Evolutionary conservation across 2,113 vertebrate genomes (phyloP).

Genomic region (Globicephala melas): DNA sequence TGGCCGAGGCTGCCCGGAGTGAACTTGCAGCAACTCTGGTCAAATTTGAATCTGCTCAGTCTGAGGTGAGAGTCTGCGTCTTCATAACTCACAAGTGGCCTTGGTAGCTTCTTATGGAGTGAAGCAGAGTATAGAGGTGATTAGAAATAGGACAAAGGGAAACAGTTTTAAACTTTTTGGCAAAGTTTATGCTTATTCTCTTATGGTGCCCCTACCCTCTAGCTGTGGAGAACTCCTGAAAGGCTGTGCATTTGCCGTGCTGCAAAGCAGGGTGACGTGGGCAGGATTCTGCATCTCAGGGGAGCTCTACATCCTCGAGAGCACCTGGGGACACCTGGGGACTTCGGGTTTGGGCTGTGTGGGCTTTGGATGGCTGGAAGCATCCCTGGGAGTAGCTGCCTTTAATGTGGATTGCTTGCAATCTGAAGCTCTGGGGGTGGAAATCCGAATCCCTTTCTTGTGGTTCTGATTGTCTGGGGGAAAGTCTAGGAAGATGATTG

Average conservation of each 20-base stretch:
- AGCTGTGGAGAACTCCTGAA: neutral
- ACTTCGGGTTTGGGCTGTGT: neutral
- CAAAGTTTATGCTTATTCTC: neutral
- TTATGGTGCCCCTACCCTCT: neutral
- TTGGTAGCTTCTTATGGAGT: neutral
- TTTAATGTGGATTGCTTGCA: neutral
- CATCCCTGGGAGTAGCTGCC: neutral
- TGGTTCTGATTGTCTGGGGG: neutral
- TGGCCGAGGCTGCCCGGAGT: conserved; percentile 83
- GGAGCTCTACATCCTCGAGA: neutral
- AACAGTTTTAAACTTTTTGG: neutral
- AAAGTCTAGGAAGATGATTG: neutral
- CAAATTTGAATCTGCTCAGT: conserved; percentile 82
- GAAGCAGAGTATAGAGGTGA: neutral
- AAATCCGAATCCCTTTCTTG: neutral
- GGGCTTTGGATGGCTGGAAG: neutral
- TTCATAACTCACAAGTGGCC: neutral
- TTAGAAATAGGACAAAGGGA: neutral
- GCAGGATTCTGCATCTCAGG: neutral
- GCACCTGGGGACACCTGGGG: neutral
- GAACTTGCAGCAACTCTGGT: conserved; percentile 85
- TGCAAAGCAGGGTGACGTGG: neutral
- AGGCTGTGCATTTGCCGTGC: neutral
- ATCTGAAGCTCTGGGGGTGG: neutral
- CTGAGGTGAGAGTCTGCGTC: conserved; percentile 79